These are phyloP conservation scores for Macropodus opercularis DNA, from an alignment of 2,797 vertebrate genomes.

Conservation along the genomic window DNA sequence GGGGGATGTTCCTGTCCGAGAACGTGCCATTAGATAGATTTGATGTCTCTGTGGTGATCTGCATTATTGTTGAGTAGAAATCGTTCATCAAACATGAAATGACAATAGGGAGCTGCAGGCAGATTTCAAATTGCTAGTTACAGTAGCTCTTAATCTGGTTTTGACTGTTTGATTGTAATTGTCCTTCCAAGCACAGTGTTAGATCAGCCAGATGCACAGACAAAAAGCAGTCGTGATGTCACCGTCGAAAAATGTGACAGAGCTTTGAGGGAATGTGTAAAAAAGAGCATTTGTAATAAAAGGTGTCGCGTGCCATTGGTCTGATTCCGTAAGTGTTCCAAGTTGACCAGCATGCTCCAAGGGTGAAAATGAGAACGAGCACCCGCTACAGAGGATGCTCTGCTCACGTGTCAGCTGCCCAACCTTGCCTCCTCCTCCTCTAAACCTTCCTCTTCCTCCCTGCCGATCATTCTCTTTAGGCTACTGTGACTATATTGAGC, in stretches of 20 bases:
- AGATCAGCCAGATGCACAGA: too few relatives aligned
- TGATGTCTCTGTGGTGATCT: not conserved
- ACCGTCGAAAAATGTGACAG: not conserved
- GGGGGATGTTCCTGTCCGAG: not conserved
- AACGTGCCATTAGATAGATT: not conserved
- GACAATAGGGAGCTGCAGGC: too few relatives aligned
- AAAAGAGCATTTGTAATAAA: slow-evolving; percentile 1
- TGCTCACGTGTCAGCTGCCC: slow-evolving; percentile 26
- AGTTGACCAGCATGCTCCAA: not conserved
- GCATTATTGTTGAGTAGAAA: not conserved
- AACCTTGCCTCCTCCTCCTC: slow-evolving; percentile 33
- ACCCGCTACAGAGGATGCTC: slow-evolving; percentile 25
- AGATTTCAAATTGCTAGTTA: too few relatives aligned
- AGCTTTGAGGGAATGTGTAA: not conserved
- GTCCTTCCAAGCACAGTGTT: slow-evolving; percentile 1
- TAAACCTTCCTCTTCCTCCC: slow-evolving; percentile 35
- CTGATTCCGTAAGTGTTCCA: not conserved
- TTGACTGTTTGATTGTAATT: slow-evolving; percentile 26
- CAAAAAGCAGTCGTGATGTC: not conserved
- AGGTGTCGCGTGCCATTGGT: slow-evolving; percentile 6
- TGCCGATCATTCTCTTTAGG: slow-evolving; percentile 50
- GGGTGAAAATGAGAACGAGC: slow-evolving; percentile 19
- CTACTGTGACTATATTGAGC: slow-evolving; percentile 75
- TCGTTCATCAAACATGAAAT: too few relatives aligned
- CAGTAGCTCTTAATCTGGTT: too few relatives aligned